These are phyloP conservation scores for Rhabdornis inornatus DNA, from an alignment of 2,113 vertebrate genomes.

Conservation along the genomic window DNA sequence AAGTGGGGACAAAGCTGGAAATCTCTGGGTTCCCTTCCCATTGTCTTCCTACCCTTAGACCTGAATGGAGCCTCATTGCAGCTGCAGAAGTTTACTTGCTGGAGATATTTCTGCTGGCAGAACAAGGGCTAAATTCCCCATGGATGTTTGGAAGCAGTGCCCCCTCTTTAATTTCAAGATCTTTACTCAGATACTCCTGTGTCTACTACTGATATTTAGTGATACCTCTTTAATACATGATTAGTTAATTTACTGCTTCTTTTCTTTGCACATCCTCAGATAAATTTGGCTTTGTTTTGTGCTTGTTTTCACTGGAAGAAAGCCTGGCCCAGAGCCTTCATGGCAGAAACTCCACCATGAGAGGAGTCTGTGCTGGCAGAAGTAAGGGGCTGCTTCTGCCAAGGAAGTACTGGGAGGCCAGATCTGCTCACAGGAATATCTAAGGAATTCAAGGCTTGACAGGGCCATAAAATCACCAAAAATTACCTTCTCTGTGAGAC, in stretches of 20 bases:
- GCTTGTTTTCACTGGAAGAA: neutral
- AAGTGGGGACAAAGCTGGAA: neutral
- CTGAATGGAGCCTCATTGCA: neutral
- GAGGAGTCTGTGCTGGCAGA: neutral
- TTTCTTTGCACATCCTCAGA: neutral
- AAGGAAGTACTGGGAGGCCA: neutral
- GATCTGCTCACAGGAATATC: neutral
- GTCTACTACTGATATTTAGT: rapidly evolving
- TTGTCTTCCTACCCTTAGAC: neutral
- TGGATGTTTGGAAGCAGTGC: neutral
- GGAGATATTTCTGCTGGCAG: neutral
- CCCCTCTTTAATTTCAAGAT: neutral
- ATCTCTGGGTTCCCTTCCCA: neutral
- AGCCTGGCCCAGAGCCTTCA: neutral
- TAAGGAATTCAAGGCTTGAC: neutral
- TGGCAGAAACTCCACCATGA: neutral
- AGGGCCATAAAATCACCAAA: neutral
- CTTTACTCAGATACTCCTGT: neutral
- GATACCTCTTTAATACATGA: neutral
- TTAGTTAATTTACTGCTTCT: neutral
- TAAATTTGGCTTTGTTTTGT: neutral
- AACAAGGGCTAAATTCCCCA: rapidly evolving
- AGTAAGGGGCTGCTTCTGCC: neutral
- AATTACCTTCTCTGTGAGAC: neutral
- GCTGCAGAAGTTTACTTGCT: neutral